Conservation (phyloP, 2,797 vertebrate species). For the Limnodromus scolopaceus region DNA sequence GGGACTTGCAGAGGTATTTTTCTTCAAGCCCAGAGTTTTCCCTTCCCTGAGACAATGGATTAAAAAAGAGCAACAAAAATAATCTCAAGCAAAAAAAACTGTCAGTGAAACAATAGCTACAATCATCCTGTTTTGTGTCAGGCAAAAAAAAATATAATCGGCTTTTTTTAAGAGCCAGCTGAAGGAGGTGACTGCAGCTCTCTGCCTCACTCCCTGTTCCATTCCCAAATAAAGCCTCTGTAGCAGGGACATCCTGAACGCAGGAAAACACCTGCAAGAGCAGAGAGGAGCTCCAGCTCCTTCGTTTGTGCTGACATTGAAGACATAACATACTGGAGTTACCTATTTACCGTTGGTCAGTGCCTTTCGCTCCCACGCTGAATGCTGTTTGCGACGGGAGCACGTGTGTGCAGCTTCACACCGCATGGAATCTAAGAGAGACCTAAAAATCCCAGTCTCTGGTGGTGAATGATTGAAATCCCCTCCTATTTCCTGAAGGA, state of each 20-base stretch:
- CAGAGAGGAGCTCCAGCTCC: neutral
- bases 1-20: neutral
- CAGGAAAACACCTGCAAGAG: neutral
- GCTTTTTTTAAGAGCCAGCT: neutral
- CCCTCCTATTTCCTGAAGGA: neutral
- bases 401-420: neutral
- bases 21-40: neutral
- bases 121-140: neutral
- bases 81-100: neutral
- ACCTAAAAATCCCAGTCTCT: neutral
- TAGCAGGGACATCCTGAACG: neutral
- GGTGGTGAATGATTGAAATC: neutral
- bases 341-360: neutral
- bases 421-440: neutral
- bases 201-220: neutral
- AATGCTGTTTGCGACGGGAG: neutral
- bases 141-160: neutral
- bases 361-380: neutral
- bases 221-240: neutral
- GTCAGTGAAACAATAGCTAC: neutral
- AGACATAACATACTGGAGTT: neutral
- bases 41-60: neutral
- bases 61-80: slow-evolving; percentile 40
- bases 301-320: rapidly evolving
- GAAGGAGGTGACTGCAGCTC: neutral